Evolutionary conservation across 2,888 invertebrate species (phyloP), one percentile per base, ranked within the genome.

Genomic region (Chaetoderma sp.): DNA sequence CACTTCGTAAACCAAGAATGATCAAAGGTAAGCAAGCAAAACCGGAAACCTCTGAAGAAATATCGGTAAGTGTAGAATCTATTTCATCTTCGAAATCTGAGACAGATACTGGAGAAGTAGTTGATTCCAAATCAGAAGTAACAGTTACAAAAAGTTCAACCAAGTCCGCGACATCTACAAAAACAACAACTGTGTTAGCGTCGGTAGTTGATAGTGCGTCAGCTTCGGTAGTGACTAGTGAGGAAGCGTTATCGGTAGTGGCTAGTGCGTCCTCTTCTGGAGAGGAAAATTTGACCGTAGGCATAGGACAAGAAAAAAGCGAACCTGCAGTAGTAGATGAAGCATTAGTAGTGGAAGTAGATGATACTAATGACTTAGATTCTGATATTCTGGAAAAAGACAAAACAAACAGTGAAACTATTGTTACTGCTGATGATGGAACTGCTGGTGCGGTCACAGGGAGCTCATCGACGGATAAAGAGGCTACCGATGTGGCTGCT

Each of bases 311-410:
- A 39, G 13, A 39, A n/a, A 39, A 39, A 18, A 64, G 65, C 33
- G 54, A 54, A 18, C 30, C 65, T 5, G 61, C 47, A 23, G 65
- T 67, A 18, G 85, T 84, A 45, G 82, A 83, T 70, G 81, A 82
- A 58, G 85, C 86, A 13, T 78, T 87, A 60, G 83, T 86, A 63
- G 86, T 87, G n/a, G 80, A 85, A 67, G 81, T 85, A 27, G 86
- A 86, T 66, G 87, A 86, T 63, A 83, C 83, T 1, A 81, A 83
- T 71, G 85, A 86, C 63, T 74, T 86, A 10, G 86, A 86, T 76
- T 80, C 80, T 61, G 85, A 85, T 67, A 75, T 85, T 4, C 64
- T 79, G 16, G 76, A 70, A 23, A 58, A 57, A n/a, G 25, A n/a
- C n/a, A n/a, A 32, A 25, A 18, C n/a, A 42, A 5, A 44, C 16